Evolutionary conservation across 2,797 vertebrate species (phyloP).

Genomic region (Anableps anableps): DNA sequence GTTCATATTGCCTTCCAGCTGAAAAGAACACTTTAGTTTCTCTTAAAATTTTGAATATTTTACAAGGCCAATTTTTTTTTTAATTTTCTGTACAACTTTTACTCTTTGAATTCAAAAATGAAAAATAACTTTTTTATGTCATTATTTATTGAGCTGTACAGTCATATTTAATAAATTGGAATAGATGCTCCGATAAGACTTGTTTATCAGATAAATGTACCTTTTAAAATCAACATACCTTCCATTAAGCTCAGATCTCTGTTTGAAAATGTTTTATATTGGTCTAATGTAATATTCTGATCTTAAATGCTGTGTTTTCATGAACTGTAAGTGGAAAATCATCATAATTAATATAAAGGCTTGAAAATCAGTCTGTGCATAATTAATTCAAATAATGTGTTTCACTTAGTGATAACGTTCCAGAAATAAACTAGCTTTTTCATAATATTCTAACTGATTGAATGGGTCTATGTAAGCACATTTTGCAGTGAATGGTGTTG

Average conservation of each 20-base stretch:
- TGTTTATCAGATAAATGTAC: no score
- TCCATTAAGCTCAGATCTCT: neutral
- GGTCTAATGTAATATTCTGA: neutral
- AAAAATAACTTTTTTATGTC: neutral
- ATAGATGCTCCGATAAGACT: no score
- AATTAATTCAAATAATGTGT: no score
- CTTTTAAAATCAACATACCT: neutral
- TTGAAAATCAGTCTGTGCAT: no score
- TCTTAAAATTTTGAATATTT: neutral
- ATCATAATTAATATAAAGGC: neutral
- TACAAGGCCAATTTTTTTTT: neutral
- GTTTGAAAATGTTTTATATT: neutral
- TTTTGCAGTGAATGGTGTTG: neutral
- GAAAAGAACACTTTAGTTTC: neutral
- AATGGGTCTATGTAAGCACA: no score
- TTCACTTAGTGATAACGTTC: no score
- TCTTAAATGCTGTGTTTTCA: neutral
- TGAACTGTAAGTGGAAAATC: neutral
- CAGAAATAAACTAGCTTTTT: no score
- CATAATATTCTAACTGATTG: no score
- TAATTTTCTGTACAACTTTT: neutral
- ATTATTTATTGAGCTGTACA: neutral
- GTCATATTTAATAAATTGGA: no score
- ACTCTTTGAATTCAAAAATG: neutral
- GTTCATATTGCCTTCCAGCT: neutral